phyloP scores from a whole-genome alignment of 2,888 invertebrate species.

The Agrotis segetum region DNA sequence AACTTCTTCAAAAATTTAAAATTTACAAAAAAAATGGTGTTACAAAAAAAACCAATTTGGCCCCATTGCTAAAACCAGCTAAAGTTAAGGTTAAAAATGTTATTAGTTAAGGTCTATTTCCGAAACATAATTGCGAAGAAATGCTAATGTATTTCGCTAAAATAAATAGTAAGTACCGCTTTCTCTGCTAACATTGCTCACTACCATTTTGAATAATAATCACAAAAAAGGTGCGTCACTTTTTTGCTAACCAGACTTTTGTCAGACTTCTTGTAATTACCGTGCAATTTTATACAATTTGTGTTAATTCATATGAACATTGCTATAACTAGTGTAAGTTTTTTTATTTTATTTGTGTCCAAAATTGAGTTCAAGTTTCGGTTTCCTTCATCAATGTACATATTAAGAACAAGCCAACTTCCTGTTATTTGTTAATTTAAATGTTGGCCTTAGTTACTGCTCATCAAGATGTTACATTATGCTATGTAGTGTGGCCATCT shows the following conservation, averaged over 20 bases:
- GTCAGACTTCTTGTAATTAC: slow-evolving; percentile 7
- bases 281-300: neutral
- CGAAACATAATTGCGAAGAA: slow-evolving; percentile 46
- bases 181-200: slow-evolving; percentile 51
- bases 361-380: neutral
- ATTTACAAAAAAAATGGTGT: neutral
- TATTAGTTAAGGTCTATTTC: slow-evolving; percentile 64
- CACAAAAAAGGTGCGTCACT: neutral
- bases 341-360: neutral
- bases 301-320: slow-evolving; percentile 5
- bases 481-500: too few relatives aligned
- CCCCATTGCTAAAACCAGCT: slow-evolving; percentile 36
- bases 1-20: neutral
- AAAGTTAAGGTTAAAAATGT: slow-evolving; percentile 57
- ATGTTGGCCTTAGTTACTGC: too few relatives aligned
- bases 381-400: too few relatives aligned
- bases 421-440: too few relatives aligned
- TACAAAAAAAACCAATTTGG: slow-evolving; percentile 21
- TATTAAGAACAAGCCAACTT: too few relatives aligned
- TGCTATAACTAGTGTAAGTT: neutral
- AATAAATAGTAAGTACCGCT: slow-evolving; percentile 53
- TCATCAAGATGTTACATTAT: too few relatives aligned
- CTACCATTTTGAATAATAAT: slow-evolving; percentile 43
- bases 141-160: slow-evolving; percentile 54
- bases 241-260: slow-evolving; percentile 5